Evolutionary conservation across 2,888 invertebrate genomes (phyloP).

Genomic region (Argyresthia goedartella): DNA sequence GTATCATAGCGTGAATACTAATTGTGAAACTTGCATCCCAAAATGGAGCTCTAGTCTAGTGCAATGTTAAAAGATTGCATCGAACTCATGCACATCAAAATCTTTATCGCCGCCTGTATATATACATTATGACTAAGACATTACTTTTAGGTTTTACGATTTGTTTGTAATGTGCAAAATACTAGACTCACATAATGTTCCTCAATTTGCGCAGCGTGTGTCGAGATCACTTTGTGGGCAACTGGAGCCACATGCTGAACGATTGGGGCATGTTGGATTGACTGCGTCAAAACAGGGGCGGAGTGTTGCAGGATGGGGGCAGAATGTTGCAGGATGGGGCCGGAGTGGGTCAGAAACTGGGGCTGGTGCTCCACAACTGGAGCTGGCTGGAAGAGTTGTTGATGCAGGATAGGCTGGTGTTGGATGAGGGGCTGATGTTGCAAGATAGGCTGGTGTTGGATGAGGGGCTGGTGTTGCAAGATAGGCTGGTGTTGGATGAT

Average conservation of each 20-base stretch:
- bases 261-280: constrained; percentile 20
- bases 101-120: not conserved
- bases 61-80: not conserved
- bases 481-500: not conserved
- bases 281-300: constrained; percentile 25
- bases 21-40: not conserved
- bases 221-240: constrained; percentile 6
- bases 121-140: not conserved
- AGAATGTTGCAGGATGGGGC: constrained; percentile 5
- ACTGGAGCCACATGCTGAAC: constrained; percentile 29
- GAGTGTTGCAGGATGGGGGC: constrained; percentile 11
- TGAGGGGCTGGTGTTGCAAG: constrained; percentile 10
- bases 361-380: not conserved
- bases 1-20: not conserved
- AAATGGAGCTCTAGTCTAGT: not conserved
- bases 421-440: not conserved
- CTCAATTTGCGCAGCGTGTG: constrained; percentile 28
- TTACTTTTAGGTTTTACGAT: not conserved
- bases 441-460: constrained; percentile 22
- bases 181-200: constrained; percentile 3
- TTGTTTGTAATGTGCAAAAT: not conserved
- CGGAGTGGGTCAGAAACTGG: constrained; percentile 12
- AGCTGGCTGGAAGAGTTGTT: constrained; percentile 16
- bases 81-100: not conserved
- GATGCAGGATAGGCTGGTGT: constrained; percentile 7